Evolutionary conservation across 2,888 invertebrate species (phyloP).

Genomic region (Melanotus villosus): DNA sequence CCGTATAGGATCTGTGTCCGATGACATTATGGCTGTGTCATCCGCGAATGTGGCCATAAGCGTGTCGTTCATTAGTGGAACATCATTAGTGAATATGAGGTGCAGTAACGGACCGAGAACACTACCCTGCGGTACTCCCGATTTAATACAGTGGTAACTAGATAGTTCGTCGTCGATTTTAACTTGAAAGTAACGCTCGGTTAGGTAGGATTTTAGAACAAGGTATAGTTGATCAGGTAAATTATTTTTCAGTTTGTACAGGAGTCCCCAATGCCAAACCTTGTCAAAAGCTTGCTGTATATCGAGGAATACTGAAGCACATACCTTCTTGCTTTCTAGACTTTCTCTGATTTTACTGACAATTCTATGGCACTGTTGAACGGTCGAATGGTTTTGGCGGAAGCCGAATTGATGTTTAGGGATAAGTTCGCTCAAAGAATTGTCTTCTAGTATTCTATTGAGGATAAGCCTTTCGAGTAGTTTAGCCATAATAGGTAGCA

Average conservation of each 20-base stretch:
- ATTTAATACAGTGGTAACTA: neutral
- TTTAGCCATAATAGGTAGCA: neutral
- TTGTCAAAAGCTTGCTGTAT: neutral
- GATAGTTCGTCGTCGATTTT: no score
- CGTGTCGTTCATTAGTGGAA: no score
- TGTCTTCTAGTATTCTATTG: no score
- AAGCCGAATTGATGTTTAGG: no score
- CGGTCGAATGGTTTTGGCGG: neutral
- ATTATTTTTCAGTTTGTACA: neutral
- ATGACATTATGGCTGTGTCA: no score
- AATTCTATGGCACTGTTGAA: constrained; percentile 1
- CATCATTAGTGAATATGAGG: no score
- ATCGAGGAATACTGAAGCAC: neutral
- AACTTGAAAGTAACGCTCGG: neutral
- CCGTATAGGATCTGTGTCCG: no score
- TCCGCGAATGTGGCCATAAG: neutral
- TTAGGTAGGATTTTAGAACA: neutral
- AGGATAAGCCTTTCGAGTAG: no score
- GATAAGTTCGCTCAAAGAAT: no score
- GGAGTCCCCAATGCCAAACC: neutral
- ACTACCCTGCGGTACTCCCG: neutral
- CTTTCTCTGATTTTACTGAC: neutral
- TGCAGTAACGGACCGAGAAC: neutral
- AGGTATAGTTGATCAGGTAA: no score
- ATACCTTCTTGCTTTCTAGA: neutral